Conservation (phyloP, 1,140 invertebrate species). For the Odontomachus brunneus region DNA sequence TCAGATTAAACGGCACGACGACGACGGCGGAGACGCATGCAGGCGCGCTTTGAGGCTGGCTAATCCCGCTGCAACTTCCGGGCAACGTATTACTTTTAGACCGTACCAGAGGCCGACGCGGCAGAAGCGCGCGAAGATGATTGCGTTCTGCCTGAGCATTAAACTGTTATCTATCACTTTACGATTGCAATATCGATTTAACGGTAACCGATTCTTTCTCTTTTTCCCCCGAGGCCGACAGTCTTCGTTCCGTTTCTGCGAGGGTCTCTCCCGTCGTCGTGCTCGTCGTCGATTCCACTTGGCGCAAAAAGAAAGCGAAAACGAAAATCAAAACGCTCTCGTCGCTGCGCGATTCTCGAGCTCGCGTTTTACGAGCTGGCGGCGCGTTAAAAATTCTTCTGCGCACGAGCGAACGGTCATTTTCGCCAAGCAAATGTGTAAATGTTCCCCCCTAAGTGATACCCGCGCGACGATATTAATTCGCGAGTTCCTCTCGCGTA, state of each 20-base stretch:
- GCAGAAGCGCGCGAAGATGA: neutral
- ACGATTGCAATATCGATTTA: constrained; percentile 15
- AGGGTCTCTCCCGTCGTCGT: neutral
- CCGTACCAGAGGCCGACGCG: neutral
- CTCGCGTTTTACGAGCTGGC: constrained; percentile 20
- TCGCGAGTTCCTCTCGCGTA: neutral
- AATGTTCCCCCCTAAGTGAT: neutral
- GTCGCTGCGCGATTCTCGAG: neutral
- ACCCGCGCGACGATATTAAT: neutral
- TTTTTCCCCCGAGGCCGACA: too few species aligned
- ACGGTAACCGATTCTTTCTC: constrained; percentile 8
- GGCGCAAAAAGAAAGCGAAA: neutral
- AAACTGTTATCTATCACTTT: constrained; percentile 41
- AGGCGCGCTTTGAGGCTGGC: neutral
- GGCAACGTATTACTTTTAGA: constrained; percentile 27
- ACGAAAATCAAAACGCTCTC: neutral
- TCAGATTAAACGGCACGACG: constrained; percentile 20
- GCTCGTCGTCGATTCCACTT: neutral
- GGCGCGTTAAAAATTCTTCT: constrained; percentile 14
- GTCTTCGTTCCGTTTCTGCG: neutral
- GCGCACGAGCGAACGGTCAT: neutral
- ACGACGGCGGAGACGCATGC: neutral
- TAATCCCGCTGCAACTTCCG: constrained; percentile 40
- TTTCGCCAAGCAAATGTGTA: neutral
- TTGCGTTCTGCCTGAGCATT: constrained; percentile 22